Base-by-base conservation (phyloP, 2,888 invertebrate genomes). In the Caenorhabditis sinica region DNA sequence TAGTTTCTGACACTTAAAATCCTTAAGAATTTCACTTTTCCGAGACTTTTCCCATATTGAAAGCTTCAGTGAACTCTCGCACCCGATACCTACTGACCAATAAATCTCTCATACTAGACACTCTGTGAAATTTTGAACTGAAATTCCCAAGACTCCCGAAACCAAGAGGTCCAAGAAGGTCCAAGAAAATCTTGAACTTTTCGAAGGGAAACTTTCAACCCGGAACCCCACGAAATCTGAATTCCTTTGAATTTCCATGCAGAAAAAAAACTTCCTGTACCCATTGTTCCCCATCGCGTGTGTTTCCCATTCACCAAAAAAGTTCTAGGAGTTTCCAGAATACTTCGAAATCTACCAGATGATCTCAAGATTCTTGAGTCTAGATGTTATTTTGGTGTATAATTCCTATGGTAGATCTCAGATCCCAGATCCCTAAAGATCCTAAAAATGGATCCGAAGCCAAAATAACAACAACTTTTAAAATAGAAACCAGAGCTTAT, bases 281-380 rank as follows among this genome's bases (percentile, higher is more conserved):
- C 15, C 15, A 56, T 56, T 56, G 56, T 56, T 56, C 51, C 51
- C 11, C 51, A 51, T 51, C 51, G 51, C 23, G 20, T 51, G n/a
- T 51, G 40, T 13, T 5, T 11, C 13, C 13, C 2, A 40, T 40
- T 40, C 40, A n/a, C n/a, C 33, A 36, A 40, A 49, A 49, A 49
- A 49, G n/a, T 20, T 49, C 49, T 20, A 8, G 49, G 20, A 49
- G 4, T 49, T 49, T 49, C 20, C 6, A 8, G 11, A 49, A 40
- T 13, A 40, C n/a, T n/a, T n/a, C n/a, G 40, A 40, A 40, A 49
- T 9, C 20, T 20, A 4, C 20, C 15, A 45, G 45, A 45, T 15
- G 17, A 45, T 9, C 11, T 40, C 40, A 40, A 40, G 40, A 40
- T 40, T 40, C 11, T 40, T 40, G n/a, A n/a, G n/a, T n/a, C n/a